These are phyloP conservation scores for Microcebus griseorufus DNA, from an alignment of 2,113 vertebrate genomes.

Conservation along the genomic window DNA sequence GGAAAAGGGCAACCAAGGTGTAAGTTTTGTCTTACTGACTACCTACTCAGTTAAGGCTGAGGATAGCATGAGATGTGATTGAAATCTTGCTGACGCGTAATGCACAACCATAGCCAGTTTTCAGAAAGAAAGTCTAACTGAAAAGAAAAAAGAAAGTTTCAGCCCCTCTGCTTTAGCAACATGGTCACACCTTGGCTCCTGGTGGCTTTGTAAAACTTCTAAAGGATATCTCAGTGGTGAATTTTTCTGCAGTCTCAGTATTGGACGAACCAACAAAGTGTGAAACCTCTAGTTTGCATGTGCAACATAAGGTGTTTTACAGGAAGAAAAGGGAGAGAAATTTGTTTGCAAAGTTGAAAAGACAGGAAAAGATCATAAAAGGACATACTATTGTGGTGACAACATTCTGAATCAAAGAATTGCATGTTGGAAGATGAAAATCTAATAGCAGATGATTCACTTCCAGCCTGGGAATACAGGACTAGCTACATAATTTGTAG, in stretches of 20 bases:
- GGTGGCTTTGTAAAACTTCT: conserved; percentile 76
- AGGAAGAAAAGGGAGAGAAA: conserved; percentile 76
- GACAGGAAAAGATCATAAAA: conserved; percentile 62
- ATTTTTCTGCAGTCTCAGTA: conserved; percentile 60
- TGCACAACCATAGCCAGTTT: conserved; percentile 27
- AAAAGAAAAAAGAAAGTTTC: conserved; percentile 81
- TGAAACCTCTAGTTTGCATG: conserved; percentile 87
- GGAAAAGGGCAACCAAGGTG: conserved; percentile 64
- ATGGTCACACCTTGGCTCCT: conserved; percentile 58
- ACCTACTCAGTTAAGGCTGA: background rate
- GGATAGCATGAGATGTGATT: background rate
- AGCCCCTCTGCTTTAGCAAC: conserved; percentile 55
- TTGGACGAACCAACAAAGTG: conserved; percentile 73
- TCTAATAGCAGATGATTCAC: background rate
- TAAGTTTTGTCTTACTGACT: conserved; percentile 60
- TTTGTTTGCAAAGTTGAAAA: conserved; percentile 42
- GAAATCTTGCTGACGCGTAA: conserved; percentile 60
- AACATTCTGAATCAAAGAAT: conserved; percentile 41
- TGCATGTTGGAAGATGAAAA: background rate
- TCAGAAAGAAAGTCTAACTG: conserved; percentile 74
- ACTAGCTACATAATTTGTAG: background rate
- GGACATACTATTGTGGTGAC: background rate
- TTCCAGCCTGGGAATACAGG: background rate
- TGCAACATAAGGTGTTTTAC: conserved; percentile 77
- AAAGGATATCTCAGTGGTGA: conserved; percentile 56